Conservation (phyloP, 2,888 invertebrate species). For the Polietes domitor region DNA sequence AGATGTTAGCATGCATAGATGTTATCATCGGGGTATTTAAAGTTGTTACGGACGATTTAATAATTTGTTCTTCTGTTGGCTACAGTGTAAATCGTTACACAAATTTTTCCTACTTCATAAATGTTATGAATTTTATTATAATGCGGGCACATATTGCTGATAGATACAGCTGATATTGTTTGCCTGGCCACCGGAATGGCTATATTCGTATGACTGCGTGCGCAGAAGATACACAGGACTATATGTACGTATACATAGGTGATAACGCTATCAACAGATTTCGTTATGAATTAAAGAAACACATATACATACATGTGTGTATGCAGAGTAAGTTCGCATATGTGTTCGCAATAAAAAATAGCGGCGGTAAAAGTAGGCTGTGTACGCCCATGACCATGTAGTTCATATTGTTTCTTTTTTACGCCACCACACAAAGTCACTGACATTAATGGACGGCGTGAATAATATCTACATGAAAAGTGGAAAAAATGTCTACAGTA, state of each 20-base stretch:
- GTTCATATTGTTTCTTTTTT: not conserved
- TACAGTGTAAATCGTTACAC: too few relatives aligned
- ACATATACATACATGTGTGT: not conserved
- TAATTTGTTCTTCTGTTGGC: too few relatives aligned
- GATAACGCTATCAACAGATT: too few relatives aligned
- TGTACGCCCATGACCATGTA: not conserved
- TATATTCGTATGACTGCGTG: too few relatives aligned
- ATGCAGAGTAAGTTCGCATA: not conserved
- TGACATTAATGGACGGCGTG: not conserved
- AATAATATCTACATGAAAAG: not conserved
- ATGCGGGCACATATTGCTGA: slow-evolving; percentile 5
- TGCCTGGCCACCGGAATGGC: not conserved
- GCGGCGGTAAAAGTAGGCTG: not conserved
- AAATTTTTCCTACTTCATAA: too few relatives aligned
- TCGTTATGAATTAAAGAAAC: too few relatives aligned
- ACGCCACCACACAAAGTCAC: not conserved
- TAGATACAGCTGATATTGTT: not conserved
- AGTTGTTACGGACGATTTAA: too few relatives aligned
- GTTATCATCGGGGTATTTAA: too few relatives aligned
- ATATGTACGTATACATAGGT: too few relatives aligned
- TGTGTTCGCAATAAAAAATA: not conserved
- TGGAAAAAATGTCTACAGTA: not conserved
- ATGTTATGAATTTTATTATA: not conserved
- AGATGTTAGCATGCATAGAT: too few relatives aligned
- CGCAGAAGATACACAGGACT: too few relatives aligned